These are phyloP conservation scores for Stenolophus ochropezus DNA, from an alignment of 2,888 invertebrate species.

Conservation along the genomic window DNA sequence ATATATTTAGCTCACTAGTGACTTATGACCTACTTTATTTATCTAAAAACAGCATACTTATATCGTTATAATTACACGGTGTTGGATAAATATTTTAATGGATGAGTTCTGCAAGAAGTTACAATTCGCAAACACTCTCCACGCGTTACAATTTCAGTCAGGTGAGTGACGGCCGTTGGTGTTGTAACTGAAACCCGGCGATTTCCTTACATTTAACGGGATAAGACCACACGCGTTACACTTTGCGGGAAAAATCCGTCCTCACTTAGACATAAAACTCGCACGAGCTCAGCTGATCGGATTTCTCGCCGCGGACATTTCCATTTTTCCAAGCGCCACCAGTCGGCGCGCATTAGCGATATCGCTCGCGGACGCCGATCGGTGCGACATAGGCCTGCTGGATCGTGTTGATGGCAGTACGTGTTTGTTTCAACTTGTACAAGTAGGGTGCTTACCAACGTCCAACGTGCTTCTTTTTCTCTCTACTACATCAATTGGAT, in stretches of 20 bases:
- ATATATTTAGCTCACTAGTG: no score
- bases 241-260: conserved; percentile 16
- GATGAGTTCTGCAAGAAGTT: neutral
- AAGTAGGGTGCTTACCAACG: neutral
- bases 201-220: conserved; percentile 59
- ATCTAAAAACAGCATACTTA: no score
- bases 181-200: conserved; percentile 50
- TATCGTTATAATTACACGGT: no score
- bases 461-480: neutral
- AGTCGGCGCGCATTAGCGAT: neutral
- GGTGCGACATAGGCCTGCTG: no score
- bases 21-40: no score
- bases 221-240: conserved; percentile 59
- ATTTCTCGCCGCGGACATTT: conserved; percentile 18
- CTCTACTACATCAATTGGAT: neutral
- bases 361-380: conserved; percentile 7
- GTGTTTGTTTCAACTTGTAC: neutral
- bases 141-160: conserved; percentile 47
- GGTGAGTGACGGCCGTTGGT: conserved; percentile 39
- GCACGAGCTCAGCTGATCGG: neutral
- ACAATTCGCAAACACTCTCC: neutral
- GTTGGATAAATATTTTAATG: no score
- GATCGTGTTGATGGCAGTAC: no score
- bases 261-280: conserved; percentile 34
- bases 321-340: neutral